Evolutionary conservation across 2,797 vertebrate genomes (phyloP).

Genomic region (Echiichthys vipera): DNA sequence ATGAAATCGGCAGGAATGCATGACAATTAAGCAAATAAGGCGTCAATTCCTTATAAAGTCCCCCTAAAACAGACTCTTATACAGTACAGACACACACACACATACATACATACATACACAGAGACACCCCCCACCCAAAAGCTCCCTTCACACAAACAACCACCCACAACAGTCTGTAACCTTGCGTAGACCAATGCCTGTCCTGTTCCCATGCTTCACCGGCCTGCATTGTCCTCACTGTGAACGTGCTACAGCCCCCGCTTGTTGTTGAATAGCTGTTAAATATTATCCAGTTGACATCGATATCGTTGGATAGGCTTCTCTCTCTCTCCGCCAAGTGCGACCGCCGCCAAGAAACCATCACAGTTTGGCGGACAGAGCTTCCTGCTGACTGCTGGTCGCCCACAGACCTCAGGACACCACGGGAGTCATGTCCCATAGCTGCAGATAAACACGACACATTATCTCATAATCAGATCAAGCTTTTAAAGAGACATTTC

Average conservation of each 20-base stretch:
- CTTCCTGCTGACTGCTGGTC: constrained; percentile 9
- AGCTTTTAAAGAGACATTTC: neutral
- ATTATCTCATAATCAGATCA: neutral
- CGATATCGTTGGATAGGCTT: neutral
- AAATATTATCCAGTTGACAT: constrained; percentile 59
- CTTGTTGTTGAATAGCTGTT: constrained; percentile 35
- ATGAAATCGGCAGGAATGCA: constrained; percentile 47
- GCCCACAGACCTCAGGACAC: constrained; percentile 89
- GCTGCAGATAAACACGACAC: constrained; percentile 75
- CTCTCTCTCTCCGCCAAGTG: constrained; percentile 23
- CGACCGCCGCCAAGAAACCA: neutral
- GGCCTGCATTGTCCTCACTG: constrained; percentile 35
- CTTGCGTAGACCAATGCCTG: constrained; percentile 16
- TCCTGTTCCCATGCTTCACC: constrained; percentile 30
- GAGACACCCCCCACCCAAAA: neutral
- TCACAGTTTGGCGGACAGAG: constrained; percentile 28
- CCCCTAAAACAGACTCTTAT: neutral
- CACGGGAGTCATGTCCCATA: constrained; percentile 99
- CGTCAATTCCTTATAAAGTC: constrained; percentile 10
- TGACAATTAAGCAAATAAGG: constrained; percentile 34
- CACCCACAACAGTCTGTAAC: constrained; percentile 20
- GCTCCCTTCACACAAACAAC: constrained; percentile 26
- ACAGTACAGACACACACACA: constrained; percentile 7
- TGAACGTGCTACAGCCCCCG: constrained; percentile 22
- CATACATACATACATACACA: constrained; percentile 18